phyloP scores from a whole-genome alignment of 2,113 vertebrate genomes.

The Narcine bancroftii region DNA sequence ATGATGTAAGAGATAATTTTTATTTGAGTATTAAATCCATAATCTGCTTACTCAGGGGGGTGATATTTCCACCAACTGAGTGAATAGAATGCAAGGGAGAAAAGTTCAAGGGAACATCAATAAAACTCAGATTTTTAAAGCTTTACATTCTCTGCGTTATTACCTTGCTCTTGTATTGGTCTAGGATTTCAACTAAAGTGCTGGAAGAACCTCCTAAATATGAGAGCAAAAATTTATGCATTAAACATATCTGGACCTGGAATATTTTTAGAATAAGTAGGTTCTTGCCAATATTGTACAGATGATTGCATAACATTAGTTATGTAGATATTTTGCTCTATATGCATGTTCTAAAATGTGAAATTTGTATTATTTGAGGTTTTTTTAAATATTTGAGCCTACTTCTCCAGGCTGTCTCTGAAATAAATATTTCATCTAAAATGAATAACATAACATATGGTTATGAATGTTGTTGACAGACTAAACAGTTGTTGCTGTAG shows the following conservation, averaged over 20 bases:
- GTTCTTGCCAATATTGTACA: neutral
- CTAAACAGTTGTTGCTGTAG: slow-evolving; percentile 28
- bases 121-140: neutral
- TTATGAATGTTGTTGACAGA: slow-evolving; percentile 30
- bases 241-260: neutral
- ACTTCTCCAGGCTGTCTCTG: slow-evolving; percentile 5
- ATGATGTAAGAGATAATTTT: neutral
- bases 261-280: neutral
- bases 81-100: neutral
- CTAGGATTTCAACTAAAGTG: neutral
- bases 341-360: neutral
- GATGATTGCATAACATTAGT: neutral
- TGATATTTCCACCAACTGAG: neutral
- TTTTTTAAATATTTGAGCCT: neutral
- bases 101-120: neutral
- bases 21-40: neutral
- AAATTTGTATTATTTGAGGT: neutral
- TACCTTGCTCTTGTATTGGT: neutral
- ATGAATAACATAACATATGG: slow-evolving; percentile 28
- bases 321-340: neutral
- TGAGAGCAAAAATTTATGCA: neutral
- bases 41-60: neutral
- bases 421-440: neutral
- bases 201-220: neutral
- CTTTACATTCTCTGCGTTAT: too few species aligned